A percentile compares a stretch with the other conserved stretches of the same genome.
Conservation (phyloP, 2,888 invertebrate species). For the Sinopyrophorus schimmeli region DNA sequence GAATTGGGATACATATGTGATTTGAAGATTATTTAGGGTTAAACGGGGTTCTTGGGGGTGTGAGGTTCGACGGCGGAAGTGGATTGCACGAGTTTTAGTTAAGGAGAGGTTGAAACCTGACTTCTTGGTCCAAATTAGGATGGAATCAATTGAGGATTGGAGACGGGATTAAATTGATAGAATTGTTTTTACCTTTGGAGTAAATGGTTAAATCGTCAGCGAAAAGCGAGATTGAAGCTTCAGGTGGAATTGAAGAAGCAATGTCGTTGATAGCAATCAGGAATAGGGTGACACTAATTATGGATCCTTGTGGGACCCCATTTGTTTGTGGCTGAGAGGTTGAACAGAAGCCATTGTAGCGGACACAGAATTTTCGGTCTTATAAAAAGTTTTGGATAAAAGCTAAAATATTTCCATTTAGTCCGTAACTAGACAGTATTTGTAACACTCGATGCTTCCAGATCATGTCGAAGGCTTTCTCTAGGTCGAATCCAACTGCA, state of each 20-base stretch:
- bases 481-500: background rate
- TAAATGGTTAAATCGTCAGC: conserved; percentile 31
- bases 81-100: conserved; percentile 14
- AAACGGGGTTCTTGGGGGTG: background rate
- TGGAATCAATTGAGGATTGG: too few relatives aligned
- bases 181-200: conserved; percentile 18
- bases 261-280: conserved; percentile 30
- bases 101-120: conserved; percentile 29
- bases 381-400: conserved; percentile 8
- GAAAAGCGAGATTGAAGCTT: conserved; percentile 17
- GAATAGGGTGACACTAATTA: conserved; percentile 31
- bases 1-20: background rate
- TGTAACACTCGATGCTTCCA: too few relatives aligned
- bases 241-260: conserved; percentile 1
- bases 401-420: background rate
- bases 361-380: conserved; percentile 15
- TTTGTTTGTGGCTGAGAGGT: conserved; percentile 14
- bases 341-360: conserved; percentile 5
- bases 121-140: too few relatives aligned
- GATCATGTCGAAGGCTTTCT: background rate
- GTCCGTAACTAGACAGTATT: too few relatives aligned
- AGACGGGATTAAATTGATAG: too few relatives aligned
- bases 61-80: background rate
- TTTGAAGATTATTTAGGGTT: conserved; percentile 8
- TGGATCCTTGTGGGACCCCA: conserved; percentile 32